Evolutionary conservation across 2,888 invertebrate species (phyloP), one percentile per base, ranked within the genome.

Genomic region (Drosophila kanekoi): DNA sequence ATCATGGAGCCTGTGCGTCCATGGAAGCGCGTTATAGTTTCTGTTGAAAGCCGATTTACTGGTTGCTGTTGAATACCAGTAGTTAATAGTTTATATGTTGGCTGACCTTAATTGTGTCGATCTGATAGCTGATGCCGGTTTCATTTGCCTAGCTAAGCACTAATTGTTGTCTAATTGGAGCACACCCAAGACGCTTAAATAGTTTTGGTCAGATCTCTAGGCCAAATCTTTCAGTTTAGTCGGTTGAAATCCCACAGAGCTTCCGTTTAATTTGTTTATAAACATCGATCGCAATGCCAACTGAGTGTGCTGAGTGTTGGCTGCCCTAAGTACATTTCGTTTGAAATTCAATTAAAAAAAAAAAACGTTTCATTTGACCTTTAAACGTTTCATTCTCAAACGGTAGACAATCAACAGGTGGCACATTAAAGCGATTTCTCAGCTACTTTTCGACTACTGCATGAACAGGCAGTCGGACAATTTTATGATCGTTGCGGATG

Each of bases 271-370:
- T 67, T 82, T 64, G 54, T 20, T 52, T 64, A 40, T 35, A 54
- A 49, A 20, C 28, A n/a, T 51, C 52, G 72, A 59, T 54, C 40
- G 52, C 32, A 18, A 14, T 60, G 61, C 23, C 28, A 14, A 38
- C 4, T 33, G 14, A 38, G 38, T 38, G n/a, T 28, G 38, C 38
- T 56, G 54, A 38, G 48, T 54, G 32, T 28, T 9, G 3, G 1
- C 20, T 45, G 28, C 57, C 35, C 87, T 63, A 80, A 88, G 89
- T 88, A 82, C 89, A 80, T 83, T 82, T 88, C 81, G 81, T 86
- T 83, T 86, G 81, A 88, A 82, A 88, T 88, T 88, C 71, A 83
- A 86, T 86, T 86, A 88, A 88, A 70, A 53, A 10, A 69, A 53
- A 10, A 23, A 23, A 23, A 11, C 54, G 59, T 64, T 40, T 53